These are phyloP conservation scores for Drosophila orena DNA, from an alignment of 1,140 invertebrate genomes.

Conservation along the genomic window DNA sequence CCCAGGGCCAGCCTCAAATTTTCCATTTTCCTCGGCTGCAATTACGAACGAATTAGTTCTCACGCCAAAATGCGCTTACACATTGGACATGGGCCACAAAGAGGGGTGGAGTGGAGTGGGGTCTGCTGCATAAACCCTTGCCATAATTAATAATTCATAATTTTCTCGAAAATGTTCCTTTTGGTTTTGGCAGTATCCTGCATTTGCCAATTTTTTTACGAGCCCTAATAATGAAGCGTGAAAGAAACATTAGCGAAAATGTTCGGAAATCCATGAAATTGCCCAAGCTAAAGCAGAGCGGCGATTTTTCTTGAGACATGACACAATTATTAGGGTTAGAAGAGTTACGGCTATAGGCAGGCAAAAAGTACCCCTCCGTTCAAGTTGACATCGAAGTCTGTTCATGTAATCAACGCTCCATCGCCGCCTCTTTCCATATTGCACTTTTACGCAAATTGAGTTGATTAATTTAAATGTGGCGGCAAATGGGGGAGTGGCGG, in stretches of 20 bases:
- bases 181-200: conserved; percentile 15
- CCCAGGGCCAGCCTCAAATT: conserved; percentile 27
- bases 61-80: conserved; percentile 70
- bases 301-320: conserved; percentile 46
- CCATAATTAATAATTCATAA: conserved; percentile 78
- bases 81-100: conserved; percentile 21
- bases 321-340: conserved; percentile 71
- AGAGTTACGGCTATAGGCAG: conserved; percentile 18
- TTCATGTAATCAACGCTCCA: conserved; percentile 19
- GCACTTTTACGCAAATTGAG: conserved; percentile 75
- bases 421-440: conserved; percentile 26
- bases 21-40: conserved; percentile 29
- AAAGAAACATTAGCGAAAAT: conserved; percentile 64
- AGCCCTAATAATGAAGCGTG: conserved; percentile 60
- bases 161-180: conserved; percentile 46
- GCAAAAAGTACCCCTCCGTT: conserved; percentile 5
- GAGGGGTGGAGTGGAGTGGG: not conserved
- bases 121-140: conserved; percentile 27
- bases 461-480: conserved; percentile 76
- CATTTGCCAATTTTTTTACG: conserved; percentile 54
- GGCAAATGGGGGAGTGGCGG: not conserved
- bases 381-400: conserved; percentile 37
- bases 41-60: conserved; percentile 77
- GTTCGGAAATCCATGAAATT: conserved; percentile 69
- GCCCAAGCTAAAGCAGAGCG: conserved; percentile 30